phyloP scores from a whole-genome alignment of 1,140 invertebrate genomes.

The Leptopilina boulardi region DNA sequence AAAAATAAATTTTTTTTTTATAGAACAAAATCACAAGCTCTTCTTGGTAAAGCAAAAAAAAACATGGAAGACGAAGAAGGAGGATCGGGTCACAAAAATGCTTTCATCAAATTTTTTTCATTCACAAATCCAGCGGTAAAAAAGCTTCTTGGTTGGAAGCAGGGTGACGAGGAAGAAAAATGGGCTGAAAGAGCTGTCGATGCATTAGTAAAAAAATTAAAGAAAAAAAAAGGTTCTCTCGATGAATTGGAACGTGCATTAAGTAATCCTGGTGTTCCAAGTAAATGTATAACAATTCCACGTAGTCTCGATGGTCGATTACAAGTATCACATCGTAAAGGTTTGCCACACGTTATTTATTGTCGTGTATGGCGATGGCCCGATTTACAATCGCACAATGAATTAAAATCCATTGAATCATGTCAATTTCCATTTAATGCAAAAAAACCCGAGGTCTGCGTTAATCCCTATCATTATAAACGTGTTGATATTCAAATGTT shows the following conservation, averaged over 20 bases:
- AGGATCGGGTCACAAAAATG: too few species aligned
- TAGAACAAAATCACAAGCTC: too few species aligned
- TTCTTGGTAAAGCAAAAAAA: too few species aligned
- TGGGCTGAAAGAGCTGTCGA: conserved; percentile 99
- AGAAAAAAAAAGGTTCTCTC: conserved; percentile 96
- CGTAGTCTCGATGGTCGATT: conserved; percentile 95
- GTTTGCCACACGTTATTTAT: conserved; percentile 98
- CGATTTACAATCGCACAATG: conserved; percentile 97
- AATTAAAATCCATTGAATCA: conserved; percentile 94
- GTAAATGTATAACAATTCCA: conserved; percentile 99
- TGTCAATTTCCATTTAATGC: conserved; percentile 97
- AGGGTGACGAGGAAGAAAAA: conserved; percentile 98
- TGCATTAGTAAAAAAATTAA: conserved; percentile 97
- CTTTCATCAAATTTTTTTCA: conserved; percentile 94
- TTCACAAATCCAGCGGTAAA: conserved; percentile 99
- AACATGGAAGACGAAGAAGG: too few species aligned
- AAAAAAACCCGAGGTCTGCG: conserved; percentile 98
- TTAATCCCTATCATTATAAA: conserved; percentile 99
- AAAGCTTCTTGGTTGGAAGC: conserved; percentile 97
- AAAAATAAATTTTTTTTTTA: too few species aligned
- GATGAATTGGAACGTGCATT: conserved; percentile 97
- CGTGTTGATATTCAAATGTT: conserved; percentile 95
- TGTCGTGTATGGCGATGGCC: conserved; percentile 99
- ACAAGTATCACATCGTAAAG: conserved; percentile 96
- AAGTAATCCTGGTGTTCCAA: conserved; percentile 93